phyloP scores from a whole-genome alignment of 1,140 invertebrate species.

The Brachionus rotundiformis region DNA sequence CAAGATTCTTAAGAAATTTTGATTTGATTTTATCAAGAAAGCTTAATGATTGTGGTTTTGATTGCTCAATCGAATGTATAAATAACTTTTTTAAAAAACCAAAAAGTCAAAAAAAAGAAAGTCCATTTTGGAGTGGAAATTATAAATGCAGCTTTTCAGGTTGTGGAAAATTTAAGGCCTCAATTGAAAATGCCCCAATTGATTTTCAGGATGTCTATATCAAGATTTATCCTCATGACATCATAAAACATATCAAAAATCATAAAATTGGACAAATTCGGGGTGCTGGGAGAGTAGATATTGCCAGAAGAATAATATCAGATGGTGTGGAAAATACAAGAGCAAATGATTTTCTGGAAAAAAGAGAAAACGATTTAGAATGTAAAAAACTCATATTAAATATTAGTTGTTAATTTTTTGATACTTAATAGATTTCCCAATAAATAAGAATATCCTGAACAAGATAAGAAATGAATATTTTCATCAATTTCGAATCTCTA shows the following conservation, averaged over 20 bases:
- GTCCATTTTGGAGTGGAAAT: not conserved
- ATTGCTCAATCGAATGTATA: not conserved
- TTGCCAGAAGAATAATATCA: too few relatives aligned
- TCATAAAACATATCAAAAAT: too few relatives aligned
- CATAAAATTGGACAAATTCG: too few relatives aligned
- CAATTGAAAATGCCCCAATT: not conserved
- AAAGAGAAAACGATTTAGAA: too few relatives aligned
- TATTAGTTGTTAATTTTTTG: too few relatives aligned
- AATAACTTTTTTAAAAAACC: constrained; percentile 6
- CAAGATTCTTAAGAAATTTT: not conserved
- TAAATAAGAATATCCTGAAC: not conserved
- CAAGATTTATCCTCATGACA: not conserved
- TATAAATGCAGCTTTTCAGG: not conserved
- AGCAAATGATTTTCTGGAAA: too few relatives aligned
- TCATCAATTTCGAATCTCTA: not conserved
- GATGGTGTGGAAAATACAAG: too few relatives aligned
- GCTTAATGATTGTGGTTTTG: not conserved
- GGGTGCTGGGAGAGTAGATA: too few relatives aligned
- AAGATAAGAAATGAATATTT: constrained; percentile 2
- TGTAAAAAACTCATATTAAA: too few relatives aligned
- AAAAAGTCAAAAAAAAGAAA: not conserved
- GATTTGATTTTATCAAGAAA: not conserved
- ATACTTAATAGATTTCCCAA: not conserved
- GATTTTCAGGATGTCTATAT: not conserved
- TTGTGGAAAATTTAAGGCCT: not conserved